Percentiles rank a stretch among this genome's conserved stretches.
These are phyloP conservation scores for Limnephilus marmoratus DNA, from an alignment of 2,888 invertebrate species.

Conservation along the genomic window DNA sequence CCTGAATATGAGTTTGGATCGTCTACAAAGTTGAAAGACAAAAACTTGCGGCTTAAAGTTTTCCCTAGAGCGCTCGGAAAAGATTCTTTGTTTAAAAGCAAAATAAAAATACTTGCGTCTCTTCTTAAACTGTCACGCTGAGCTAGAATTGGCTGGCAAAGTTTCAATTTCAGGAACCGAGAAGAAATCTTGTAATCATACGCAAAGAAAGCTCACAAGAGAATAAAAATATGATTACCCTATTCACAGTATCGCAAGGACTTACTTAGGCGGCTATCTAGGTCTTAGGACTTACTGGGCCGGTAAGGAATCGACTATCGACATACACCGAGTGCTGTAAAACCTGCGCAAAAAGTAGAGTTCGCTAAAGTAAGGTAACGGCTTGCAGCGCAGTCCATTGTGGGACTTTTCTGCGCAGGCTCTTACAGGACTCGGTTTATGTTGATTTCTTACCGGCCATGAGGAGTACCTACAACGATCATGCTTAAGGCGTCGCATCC, in stretches of 20 bases:
- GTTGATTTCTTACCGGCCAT: too few relatives aligned
- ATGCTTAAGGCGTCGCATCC: background rate
- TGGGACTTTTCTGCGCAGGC: too few relatives aligned
- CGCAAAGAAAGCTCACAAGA: background rate
- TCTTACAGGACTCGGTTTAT: too few relatives aligned
- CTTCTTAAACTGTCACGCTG: slow-evolving; percentile 52
- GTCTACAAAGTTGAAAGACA: slow-evolving; percentile 60
- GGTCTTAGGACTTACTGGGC: too few relatives aligned
- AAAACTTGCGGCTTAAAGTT: slow-evolving; percentile 52
- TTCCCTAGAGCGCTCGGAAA: slow-evolving; percentile 51
- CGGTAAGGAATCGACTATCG: too few relatives aligned
- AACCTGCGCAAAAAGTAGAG: too few relatives aligned
- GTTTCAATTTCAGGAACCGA: background rate
- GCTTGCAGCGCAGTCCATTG: too few relatives aligned
- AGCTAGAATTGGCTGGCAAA: background rate
- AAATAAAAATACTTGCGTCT: slow-evolving; percentile 60
- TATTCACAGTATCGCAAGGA: background rate
- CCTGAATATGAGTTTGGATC: slow-evolving; percentile 51
- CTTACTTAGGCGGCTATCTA: too few relatives aligned
- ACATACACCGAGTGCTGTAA: too few relatives aligned
- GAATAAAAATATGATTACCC: background rate
- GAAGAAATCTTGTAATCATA: background rate
- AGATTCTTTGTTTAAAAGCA: slow-evolving; percentile 52
- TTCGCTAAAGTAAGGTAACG: too few relatives aligned
- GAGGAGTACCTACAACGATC: background rate